Base-by-base conservation (phyloP, 2,888 invertebrate species). In the Caenorhabditis sp. region DNA sequence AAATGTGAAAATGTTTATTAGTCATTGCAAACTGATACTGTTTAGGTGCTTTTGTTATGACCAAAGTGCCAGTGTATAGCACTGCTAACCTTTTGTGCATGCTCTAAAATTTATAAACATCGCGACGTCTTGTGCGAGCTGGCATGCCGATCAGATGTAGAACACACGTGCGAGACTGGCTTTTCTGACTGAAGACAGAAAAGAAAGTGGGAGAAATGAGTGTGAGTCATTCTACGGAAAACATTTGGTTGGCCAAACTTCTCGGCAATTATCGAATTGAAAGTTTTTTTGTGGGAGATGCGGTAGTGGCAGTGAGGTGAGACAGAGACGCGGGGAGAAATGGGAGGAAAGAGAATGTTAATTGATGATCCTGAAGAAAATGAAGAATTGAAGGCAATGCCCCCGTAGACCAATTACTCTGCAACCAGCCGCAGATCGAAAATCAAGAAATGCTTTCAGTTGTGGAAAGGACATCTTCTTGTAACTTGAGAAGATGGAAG, bases 201-300 rank as follows among this genome's bases (percentile, higher is more conserved):
- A 68, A 43, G 43, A 46, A 35, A 41, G 56, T 17, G 53, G 37
- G 48, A 15, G 13, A 48, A 41, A 41, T 43, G 43, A 27, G 56
- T 30, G 52, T 70, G 53, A 53, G 24, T 53, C 53, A 53, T 52
- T 22, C 9, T 5, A 22, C 20, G 37, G 6, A 53, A 53, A 53
- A 53, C 70, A 70, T 9, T 27, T 53, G 53, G 59, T 70, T 59
- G 59, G 59, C 59, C 70, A 70, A 70, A 70, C 70, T 59, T 70
- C 53, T 52, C 70, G 59, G 59, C 70, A 70, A 70, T 70, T 70
- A 70, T 70, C 52, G 59, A 53, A 39, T 37, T 26, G 68, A 43
- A 50, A 32, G 32, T 65, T 43, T 52, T 53, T 11, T 50, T 27
- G 41, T 22, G 32, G 63, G 22, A 22, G 52, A 32, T 7, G 50